phyloP scores from a whole-genome alignment of 2,113 vertebrate species.

The Myrmophylax atrothorax region DNA sequence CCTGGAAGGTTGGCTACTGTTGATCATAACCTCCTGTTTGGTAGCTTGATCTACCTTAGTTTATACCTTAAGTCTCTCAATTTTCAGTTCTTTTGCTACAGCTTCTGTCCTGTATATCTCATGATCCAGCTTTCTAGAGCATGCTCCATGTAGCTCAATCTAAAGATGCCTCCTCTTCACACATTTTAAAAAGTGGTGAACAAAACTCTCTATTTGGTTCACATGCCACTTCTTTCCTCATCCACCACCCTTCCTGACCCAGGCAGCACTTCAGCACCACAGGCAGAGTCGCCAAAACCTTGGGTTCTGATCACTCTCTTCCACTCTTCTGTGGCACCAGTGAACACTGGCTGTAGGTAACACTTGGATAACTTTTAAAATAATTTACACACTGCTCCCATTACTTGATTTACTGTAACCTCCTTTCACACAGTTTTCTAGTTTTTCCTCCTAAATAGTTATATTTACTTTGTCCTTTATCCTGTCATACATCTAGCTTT shows the following conservation, averaged over 20 bases:
- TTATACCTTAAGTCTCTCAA: background rate
- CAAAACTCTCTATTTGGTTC: background rate
- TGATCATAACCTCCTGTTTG: background rate
- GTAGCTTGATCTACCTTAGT: background rate
- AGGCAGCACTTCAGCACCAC: background rate
- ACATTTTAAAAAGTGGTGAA: background rate
- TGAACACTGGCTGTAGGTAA: background rate
- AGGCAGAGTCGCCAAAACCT: background rate
- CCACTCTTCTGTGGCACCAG: background rate
- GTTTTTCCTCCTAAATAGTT: background rate
- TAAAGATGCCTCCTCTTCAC: background rate
- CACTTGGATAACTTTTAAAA: background rate
- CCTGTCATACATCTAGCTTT: background rate
- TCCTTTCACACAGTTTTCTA: background rate
- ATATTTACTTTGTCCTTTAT: background rate
- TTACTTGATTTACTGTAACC: background rate
- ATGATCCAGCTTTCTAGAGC: background rate
- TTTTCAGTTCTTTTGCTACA: background rate
- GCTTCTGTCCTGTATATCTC: background rate
- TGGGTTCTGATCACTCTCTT: background rate
- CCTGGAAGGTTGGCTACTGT: background rate
- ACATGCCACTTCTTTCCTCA: background rate
- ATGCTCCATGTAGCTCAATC: background rate
- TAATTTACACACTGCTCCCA: background rate
- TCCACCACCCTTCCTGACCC: background rate